phyloP scores from a whole-genome alignment of 2,888 invertebrate species.

The Catocala fraxini region DNA sequence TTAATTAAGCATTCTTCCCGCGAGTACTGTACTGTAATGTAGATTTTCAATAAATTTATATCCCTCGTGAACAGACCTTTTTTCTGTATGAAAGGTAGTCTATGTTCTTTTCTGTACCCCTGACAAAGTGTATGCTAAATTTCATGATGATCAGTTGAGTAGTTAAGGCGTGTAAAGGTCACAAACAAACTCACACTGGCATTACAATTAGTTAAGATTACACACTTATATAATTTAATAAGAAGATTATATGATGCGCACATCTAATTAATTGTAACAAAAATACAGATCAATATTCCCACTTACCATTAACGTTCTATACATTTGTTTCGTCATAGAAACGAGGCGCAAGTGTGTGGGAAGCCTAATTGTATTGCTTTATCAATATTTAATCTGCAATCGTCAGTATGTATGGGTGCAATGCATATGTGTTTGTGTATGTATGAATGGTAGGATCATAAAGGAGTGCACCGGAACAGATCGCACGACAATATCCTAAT shows the following conservation, averaged over 20 bases:
- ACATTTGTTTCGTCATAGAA: slow-evolving; percentile 18
- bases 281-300: slow-evolving; percentile 21
- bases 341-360: slow-evolving; percentile 24
- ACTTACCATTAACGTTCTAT: slow-evolving; percentile 16
- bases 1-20: slow-evolving; percentile 1
- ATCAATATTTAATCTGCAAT: slow-evolving; percentile 68
- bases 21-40: too few species aligned
- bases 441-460: slow-evolving; percentile 69
- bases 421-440: slow-evolving; percentile 53
- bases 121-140: too few species aligned
- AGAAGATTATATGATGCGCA: not conserved
- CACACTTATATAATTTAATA: not conserved
- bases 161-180: too few species aligned
- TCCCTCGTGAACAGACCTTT: too few species aligned
- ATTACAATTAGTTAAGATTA: too few species aligned
- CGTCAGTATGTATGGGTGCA: slow-evolving; percentile 50
- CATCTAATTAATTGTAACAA: slow-evolving; percentile 26
- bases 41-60: too few species aligned
- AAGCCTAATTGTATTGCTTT: slow-evolving; percentile 48
- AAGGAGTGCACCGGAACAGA: slow-evolving; percentile 86
- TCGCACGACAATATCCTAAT: slow-evolving; percentile 87
- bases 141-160: too few species aligned
- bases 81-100: too few species aligned
- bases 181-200: too few species aligned
- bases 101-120: too few species aligned